phyloP scores from a whole-genome alignment of 2,888 invertebrate species.

The Eustalomyia histrio region DNA sequence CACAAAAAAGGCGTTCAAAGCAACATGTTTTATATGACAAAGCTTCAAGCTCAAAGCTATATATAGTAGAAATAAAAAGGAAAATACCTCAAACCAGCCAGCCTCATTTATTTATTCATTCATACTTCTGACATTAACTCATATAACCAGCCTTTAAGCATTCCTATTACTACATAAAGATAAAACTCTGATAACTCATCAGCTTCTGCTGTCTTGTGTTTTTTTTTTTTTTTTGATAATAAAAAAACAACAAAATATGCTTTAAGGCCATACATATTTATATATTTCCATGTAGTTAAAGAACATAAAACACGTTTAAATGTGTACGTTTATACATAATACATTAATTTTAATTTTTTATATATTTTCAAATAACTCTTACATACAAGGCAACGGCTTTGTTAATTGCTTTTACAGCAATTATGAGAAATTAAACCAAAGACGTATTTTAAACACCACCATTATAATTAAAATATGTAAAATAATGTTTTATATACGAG shows the following conservation, averaged over 20 bases:
- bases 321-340: slow-evolving; percentile 16
- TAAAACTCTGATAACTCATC: slow-evolving; percentile 43
- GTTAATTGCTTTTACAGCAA: slow-evolving; percentile 60
- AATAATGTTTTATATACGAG: slow-evolving; percentile 43
- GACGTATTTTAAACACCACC: slow-evolving; percentile 39
- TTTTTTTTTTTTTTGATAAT: neutral
- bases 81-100: neutral
- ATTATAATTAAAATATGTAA: slow-evolving; percentile 62
- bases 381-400: slow-evolving; percentile 32
- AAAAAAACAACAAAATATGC: slow-evolving; percentile 33
- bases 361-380: slow-evolving; percentile 36
- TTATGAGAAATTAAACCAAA: slow-evolving; percentile 39
- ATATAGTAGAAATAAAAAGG: slow-evolving; percentile 9
- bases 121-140: slow-evolving; percentile 6
- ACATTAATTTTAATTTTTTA: slow-evolving; percentile 24
- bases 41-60: too few species aligned
- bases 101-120: neutral
- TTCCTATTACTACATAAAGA: slow-evolving; percentile 17
- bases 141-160: slow-evolving; percentile 23
- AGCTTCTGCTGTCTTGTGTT: slow-evolving; percentile 21
- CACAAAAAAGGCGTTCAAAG: slow-evolving; percentile 44
- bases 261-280: slow-evolving; percentile 32
- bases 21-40: slow-evolving; percentile 62
- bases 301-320: slow-evolving; percentile 56
- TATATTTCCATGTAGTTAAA: neutral